Evolutionary conservation across 2,888 invertebrate species (phyloP).

Genomic region (Elmis aenea): DNA sequence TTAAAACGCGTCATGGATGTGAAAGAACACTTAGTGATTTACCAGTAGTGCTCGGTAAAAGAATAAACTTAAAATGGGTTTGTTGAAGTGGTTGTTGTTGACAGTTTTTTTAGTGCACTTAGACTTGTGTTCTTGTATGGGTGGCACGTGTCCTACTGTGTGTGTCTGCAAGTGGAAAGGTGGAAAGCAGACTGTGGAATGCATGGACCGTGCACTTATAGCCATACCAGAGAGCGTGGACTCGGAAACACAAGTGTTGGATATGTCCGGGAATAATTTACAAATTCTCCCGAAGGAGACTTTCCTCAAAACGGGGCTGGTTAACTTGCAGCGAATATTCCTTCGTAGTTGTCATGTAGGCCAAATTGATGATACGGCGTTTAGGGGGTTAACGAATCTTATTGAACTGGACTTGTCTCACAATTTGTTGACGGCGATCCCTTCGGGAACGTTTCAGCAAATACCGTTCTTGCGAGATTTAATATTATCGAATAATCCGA

Average conservation of each 20-base stretch:
- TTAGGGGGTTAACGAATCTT: slow-evolving; percentile 81
- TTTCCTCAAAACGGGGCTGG: slow-evolving; percentile 73
- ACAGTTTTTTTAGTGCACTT: slow-evolving; percentile 24
- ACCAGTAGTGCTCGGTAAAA: no score
- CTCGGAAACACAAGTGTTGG: slow-evolving; percentile 85
- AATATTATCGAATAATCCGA: slow-evolving; percentile 74
- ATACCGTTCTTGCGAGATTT: slow-evolving; percentile 79
- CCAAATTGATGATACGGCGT: slow-evolving; percentile 79
- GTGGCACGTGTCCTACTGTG: slow-evolving; percentile 65
- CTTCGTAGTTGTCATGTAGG: slow-evolving; percentile 79
- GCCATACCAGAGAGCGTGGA: slow-evolving; percentile 82
- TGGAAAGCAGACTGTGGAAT: slow-evolving; percentile 90
- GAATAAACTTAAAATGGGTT: no score
- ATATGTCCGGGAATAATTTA: slow-evolving; percentile 82
- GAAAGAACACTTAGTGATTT: no score
- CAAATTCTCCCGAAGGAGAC: slow-evolving; percentile 77
- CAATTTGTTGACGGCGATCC: slow-evolving; percentile 76
- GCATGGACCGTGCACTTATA: slow-evolving; percentile 76
- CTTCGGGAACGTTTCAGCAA: slow-evolving; percentile 72
- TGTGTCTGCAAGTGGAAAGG: slow-evolving; percentile 93
- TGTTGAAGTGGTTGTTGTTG: slow-evolving; percentile 15
- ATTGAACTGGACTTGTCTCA: slow-evolving; percentile 84
- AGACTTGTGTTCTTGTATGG: slow-evolving; percentile 44
- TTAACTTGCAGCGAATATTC: slow-evolving; percentile 83
- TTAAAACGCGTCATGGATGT: no score